Percentiles rank a stretch among this genome's conserved stretches.
Conservation (phyloP, 2,888 invertebrate genomes). For the Incurvaria masculella region DNA sequence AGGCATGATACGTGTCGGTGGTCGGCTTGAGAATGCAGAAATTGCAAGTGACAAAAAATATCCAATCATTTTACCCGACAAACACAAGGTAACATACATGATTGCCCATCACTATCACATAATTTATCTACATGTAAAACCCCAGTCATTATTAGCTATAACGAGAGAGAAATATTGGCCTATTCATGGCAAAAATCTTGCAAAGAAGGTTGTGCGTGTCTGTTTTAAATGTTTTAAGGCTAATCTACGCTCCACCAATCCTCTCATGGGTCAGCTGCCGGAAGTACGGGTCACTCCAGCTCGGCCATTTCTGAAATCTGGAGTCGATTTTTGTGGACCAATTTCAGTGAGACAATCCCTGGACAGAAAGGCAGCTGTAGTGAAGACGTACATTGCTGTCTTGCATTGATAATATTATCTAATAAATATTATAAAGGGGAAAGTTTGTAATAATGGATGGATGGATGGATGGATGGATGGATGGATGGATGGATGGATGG, state of each 20-base stretch:
- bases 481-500: too few species aligned
- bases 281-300: neutral
- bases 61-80: constrained; percentile 4
- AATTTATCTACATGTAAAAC: constrained; percentile 1
- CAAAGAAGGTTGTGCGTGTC: neutral
- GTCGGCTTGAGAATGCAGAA: neutral
- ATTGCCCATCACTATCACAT: constrained; percentile 1
- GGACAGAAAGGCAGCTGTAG: neutral
- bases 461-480: too few species aligned
- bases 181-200: neutral
- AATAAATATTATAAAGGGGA: too few species aligned
- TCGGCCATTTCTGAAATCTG: neutral
- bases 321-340: constrained; percentile 4
- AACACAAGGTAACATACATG: neutral
- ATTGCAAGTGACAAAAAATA: constrained; percentile 1
- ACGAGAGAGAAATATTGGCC: constrained; percentile 2
- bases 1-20: constrained; percentile 1
- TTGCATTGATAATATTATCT: too few species aligned
- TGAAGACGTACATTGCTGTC: constrained; percentile 2
- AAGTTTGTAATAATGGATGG: too few species aligned
- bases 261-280: constrained; percentile 3
- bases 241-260: neutral
- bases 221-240: constrained; percentile 3
- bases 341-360: neutral
- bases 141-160: neutral